Evolutionary conservation across 2,888 invertebrate genomes (phyloP).

Genomic region (Macrophya alboannulata): DNA sequence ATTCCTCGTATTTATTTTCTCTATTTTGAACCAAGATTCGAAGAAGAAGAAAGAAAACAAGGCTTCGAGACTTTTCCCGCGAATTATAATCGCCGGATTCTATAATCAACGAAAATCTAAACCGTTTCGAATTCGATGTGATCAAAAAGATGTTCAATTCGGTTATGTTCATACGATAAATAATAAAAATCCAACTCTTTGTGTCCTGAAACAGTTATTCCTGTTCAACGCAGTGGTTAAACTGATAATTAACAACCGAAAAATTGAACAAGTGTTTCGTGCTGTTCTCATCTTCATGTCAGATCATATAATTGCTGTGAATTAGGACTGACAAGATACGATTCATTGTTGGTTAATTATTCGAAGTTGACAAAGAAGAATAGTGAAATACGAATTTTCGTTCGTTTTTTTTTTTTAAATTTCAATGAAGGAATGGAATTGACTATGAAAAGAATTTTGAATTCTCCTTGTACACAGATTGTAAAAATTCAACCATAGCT

Average conservation of each 20-base stretch:
- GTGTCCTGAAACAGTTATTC: no score
- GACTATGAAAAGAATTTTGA: background rate
- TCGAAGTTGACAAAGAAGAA: background rate
- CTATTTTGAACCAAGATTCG: background rate
- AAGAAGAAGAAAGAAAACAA: no score
- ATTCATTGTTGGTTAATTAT: background rate
- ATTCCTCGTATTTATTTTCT: background rate
- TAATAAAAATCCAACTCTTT: no score
- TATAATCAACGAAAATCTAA: background rate
- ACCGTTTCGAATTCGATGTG: background rate
- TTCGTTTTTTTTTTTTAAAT: background rate
- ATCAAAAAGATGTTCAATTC: background rate
- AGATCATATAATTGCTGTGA: background rate
- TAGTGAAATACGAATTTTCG: background rate
- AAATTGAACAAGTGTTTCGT: constrained; percentile 1
- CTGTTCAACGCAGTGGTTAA: background rate
- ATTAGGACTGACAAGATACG: background rate
- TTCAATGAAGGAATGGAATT: background rate
- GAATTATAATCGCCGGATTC: background rate
- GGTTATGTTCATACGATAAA: no score
- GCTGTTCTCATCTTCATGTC: background rate
- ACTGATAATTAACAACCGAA: background rate
- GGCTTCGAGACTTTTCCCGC: background rate
- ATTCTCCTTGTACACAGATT: background rate
- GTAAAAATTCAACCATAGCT: background rate